A percentile compares a stretch with the other conserved stretches of the same genome.
Evolutionary conservation across 2,797 vertebrate species (phyloP).

Genomic region (Acrossocheilus wenchowensis): DNA sequence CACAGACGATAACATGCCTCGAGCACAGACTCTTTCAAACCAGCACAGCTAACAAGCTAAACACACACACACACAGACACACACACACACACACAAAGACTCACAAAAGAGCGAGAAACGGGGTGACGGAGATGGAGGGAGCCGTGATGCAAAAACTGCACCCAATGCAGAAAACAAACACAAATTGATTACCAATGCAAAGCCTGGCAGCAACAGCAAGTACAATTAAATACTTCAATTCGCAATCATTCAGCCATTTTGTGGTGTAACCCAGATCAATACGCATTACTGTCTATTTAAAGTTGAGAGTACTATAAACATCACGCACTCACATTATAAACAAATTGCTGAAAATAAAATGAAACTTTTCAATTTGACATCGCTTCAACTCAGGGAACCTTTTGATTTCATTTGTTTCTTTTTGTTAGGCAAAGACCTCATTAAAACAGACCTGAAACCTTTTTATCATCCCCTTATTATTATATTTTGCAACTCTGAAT

Average conservation of each 20-base stretch:
- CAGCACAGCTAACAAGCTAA: not conserved
- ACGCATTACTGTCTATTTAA: slow-evolving; percentile 70
- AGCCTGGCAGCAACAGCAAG: slow-evolving; percentile 69
- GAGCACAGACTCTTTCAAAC: slow-evolving; percentile 6
- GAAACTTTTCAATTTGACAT: not conserved
- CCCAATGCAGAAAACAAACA: slow-evolving; percentile 43
- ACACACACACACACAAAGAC: not conserved
- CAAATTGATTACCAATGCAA: slow-evolving; percentile 75
- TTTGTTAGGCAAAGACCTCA: not conserved
- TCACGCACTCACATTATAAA: not conserved
- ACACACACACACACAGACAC: not conserved
- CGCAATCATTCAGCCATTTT: slow-evolving; percentile 72
- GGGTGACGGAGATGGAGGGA: not conserved
- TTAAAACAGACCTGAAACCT: not conserved
- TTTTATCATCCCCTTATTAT: not conserved
- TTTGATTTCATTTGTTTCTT: not conserved
- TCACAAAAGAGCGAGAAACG: not conserved
- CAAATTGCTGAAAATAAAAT: not conserved
- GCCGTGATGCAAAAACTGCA: slow-evolving; percentile 57
- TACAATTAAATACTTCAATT: slow-evolving; percentile 78
- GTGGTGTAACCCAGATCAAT: slow-evolving; percentile 72
- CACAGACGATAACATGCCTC: slow-evolving; percentile 13
- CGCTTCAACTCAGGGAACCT: not conserved
- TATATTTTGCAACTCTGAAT: not conserved
- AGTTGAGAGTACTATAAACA: slow-evolving; percentile 4